phyloP scores from a whole-genome alignment of 2,113 vertebrate genomes.

The Chrysochloris asiatica region DNA sequence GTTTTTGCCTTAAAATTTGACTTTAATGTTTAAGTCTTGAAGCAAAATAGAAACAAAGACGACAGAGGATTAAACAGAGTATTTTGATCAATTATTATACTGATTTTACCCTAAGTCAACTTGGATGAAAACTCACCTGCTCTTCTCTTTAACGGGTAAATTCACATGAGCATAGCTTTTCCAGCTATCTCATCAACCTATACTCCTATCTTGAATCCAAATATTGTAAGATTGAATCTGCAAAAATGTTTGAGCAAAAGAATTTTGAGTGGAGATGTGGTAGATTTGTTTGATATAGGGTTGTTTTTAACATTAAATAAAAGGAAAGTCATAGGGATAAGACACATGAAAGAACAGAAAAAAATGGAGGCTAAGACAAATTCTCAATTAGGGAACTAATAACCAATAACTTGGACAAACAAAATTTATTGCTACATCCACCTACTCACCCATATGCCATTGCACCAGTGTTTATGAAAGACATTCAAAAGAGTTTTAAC shows the following conservation, averaged over 20 bases:
- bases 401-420: not conserved
- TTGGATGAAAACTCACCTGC: not conserved
- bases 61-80: not conserved
- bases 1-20: conserved; percentile 31
- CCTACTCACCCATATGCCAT: not conserved
- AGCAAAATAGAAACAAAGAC: not conserved
- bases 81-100: conserved; percentile 18
- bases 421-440: not conserved
- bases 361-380: not conserved
- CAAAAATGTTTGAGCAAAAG: not conserved
- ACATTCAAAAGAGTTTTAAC: not conserved
- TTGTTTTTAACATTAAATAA: not conserved
- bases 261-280: not conserved
- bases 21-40: conserved; percentile 45
- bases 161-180: not conserved
- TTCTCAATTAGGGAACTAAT: not conserved
- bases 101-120: not conserved
- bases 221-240: not conserved
- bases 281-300: not conserved
- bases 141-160: not conserved
- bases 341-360: not conserved
- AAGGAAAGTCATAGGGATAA: not conserved
- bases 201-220: not conserved
- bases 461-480: not conserved
- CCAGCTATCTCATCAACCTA: not conserved